A percentile compares a stretch with the other conserved stretches of the same genome.
phyloP scores from a whole-genome alignment of 2,797 vertebrate genomes.

The Malurus leucopterus region DNA sequence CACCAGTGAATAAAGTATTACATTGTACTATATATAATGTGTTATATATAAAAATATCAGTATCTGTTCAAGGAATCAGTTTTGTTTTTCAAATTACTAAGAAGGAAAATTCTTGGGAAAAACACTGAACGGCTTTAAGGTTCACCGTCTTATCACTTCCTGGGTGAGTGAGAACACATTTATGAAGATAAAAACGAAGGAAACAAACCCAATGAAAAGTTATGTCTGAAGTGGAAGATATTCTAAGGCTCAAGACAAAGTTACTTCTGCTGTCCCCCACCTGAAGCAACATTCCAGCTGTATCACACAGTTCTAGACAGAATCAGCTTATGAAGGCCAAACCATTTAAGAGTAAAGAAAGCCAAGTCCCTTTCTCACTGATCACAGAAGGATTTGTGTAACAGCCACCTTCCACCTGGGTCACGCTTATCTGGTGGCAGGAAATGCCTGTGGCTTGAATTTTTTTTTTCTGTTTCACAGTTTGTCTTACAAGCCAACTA shows the following conservation, averaged over 20 bases:
- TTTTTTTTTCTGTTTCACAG: neutral
- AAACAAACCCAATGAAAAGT: neutral
- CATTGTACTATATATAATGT: neutral
- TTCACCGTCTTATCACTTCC: neutral
- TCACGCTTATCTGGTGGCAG: neutral
- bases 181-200: neutral
- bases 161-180: neutral
- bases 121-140: neutral
- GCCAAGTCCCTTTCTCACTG: neutral
- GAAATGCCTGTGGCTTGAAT: neutral
- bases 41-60: neutral
- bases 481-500: neutral
- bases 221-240: neutral
- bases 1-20: neutral
- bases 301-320: neutral
- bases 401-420: neutral
- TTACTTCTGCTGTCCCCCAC: neutral
- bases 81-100: neutral
- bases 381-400: neutral
- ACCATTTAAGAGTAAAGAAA: neutral
- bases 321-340: neutral
- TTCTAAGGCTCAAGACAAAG: neutral
- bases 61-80: neutral
- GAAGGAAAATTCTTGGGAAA: neutral
- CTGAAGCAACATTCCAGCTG: neutral